Conservation (phyloP, 2,797 vertebrate genomes). For the Rousettus madagascariensis region DNA sequence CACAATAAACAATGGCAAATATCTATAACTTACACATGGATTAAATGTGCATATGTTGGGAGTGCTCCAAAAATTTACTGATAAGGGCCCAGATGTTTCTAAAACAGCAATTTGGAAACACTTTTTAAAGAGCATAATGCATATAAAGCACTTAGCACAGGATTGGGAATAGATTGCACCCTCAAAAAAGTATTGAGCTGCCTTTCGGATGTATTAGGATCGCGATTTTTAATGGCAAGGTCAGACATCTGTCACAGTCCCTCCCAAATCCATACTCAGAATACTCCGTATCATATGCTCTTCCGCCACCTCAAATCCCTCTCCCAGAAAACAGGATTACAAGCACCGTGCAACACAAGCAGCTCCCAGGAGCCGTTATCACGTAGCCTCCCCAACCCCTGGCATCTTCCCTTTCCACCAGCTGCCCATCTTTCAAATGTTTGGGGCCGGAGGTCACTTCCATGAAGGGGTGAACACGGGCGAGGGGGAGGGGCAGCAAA, state of each 20-base stretch:
- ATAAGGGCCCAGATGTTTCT: not conserved
- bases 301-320: not conserved
- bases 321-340: conserved; percentile 44
- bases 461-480: not conserved
- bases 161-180: not conserved
- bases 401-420: not conserved
- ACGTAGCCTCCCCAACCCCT: not conserved
- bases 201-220: not conserved
- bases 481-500: not conserved
- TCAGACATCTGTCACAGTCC: not conserved
- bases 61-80: conserved; percentile 36
- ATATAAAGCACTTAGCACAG: not conserved
- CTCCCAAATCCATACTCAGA: not conserved
- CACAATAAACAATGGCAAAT: conserved; percentile 25
- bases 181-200: not conserved
- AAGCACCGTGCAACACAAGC: rapidly evolving
- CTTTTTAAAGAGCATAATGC: not conserved
- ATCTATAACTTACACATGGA: conserved; percentile 46
- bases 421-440: not conserved
- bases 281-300: not conserved
- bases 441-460: not conserved
- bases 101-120: not conserved
- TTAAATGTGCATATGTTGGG: not conserved
- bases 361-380: not conserved
- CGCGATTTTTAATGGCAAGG: not conserved